Evolutionary conservation across 2,888 invertebrate species (phyloP).

Genomic region (Sphinx pinastri): DNA sequence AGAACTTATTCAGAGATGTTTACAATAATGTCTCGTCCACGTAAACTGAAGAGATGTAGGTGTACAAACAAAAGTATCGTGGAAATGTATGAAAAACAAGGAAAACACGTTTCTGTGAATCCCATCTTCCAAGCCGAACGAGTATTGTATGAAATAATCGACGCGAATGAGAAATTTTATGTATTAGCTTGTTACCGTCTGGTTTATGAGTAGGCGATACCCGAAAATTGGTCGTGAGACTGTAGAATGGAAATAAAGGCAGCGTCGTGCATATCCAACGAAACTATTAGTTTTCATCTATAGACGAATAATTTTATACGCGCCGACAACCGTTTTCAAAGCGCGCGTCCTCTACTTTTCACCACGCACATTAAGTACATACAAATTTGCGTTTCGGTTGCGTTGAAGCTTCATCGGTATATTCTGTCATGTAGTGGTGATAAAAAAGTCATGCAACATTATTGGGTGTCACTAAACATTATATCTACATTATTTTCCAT

Average conservation of each 20-base stretch:
- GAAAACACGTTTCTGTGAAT: slow-evolving; percentile 26
- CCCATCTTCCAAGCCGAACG: background rate
- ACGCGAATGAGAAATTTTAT: background rate
- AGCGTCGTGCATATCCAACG: no score
- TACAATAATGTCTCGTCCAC: slow-evolving; percentile 16
- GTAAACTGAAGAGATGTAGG: slow-evolving; percentile 13
- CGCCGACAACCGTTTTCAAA: no score
- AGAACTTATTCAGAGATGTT: slow-evolving; percentile 19
- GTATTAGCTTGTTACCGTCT: background rate
- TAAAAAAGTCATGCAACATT: no score
- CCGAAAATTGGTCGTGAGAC: background rate
- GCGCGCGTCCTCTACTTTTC: no score
- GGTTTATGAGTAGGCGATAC: slow-evolving; percentile 6
- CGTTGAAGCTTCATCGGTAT: no score
- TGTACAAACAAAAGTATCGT: slow-evolving; percentile 26
- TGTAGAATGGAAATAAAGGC: background rate
- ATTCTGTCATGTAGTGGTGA: no score
- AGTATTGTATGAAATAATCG: background rate
- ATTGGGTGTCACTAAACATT: no score
- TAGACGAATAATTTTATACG: no score
- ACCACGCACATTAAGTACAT: no score
- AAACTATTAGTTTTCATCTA: no score
- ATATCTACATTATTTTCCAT: background rate
- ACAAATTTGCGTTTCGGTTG: no score
- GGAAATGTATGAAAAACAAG: slow-evolving; percentile 21